Evolutionary conservation across 92 coral and sea anemone species (phyloP).

Genomic region (Ricordea florida): DNA sequence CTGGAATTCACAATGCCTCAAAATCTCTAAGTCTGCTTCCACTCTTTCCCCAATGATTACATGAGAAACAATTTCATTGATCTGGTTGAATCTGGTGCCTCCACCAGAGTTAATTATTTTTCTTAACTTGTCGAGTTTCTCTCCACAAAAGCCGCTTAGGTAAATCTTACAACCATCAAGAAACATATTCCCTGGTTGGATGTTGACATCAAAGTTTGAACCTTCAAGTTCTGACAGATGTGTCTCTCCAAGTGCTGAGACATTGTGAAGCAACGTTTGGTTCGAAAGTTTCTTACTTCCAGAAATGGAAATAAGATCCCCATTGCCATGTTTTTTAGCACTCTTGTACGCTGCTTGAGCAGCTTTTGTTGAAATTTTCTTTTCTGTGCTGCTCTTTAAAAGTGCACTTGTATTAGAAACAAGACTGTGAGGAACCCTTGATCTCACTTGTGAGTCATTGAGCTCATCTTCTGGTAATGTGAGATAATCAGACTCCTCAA

Average conservation of each 20-base stretch:
- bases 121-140: slow-evolving; percentile 73
- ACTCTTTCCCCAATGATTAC: slow-evolving; percentile 76
- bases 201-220: slow-evolving; percentile 62
- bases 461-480: slow-evolving; percentile 66
- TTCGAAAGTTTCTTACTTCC: slow-evolving; percentile 19
- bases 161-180: slow-evolving; percentile 95
- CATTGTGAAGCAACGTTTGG: slow-evolving; percentile 15
- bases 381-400: slow-evolving; percentile 31
- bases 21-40: slow-evolving; percentile 62
- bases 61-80: slow-evolving; percentile 92
- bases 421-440: slow-evolving; percentile 48
- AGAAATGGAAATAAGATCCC: slow-evolving; percentile 58
- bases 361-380: slow-evolving; percentile 63
- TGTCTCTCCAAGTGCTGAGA: slow-evolving; percentile 20
- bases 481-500: slow-evolving; percentile 70
- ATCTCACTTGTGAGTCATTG: slow-evolving; percentile 53
- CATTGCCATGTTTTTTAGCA: slow-evolving; percentile 82
- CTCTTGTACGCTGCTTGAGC: slow-evolving; percentile 90
- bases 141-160: slow-evolving; percentile 85
- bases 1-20: slow-evolving; percentile 71
- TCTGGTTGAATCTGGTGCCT: slow-evolving; percentile 92
- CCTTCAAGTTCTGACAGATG: slow-evolving; percentile 10
- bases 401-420: slow-evolving; percentile 25
- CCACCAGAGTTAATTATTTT: slow-evolving; percentile 91
- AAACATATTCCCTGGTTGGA: slow-evolving; percentile 83